A percentile compares a stretch with the other conserved stretches of the same genome.
These are phyloP conservation scores for Aplodontia rufa DNA, from an alignment of 2,113 vertebrate species.

Conservation along the genomic window DNA sequence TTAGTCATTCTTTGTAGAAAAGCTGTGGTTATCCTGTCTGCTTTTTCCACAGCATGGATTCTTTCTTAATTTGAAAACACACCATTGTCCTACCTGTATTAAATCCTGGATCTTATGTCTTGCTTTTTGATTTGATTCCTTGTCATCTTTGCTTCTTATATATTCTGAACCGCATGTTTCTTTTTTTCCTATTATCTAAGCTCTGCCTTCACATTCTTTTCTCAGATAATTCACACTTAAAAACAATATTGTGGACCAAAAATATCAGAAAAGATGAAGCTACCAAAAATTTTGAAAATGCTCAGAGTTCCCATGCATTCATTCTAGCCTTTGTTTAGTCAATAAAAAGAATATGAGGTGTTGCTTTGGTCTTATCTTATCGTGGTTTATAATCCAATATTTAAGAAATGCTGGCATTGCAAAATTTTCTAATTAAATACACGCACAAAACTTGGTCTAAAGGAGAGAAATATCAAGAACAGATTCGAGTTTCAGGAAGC, in stretches of 20 bases:
- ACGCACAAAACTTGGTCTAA: neutral
- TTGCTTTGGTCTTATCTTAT: neutral
- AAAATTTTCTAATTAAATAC: neutral
- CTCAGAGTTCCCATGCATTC: neutral
- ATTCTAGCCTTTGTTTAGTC: neutral
- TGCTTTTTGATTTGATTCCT: neutral
- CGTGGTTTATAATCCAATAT: neutral
- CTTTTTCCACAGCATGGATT: neutral
- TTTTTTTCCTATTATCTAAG: neutral
- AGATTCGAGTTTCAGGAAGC: neutral
- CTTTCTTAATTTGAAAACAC: slow-evolving; percentile 13
- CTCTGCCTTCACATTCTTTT: neutral
- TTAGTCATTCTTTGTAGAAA: neutral
- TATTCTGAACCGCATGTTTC: neutral
- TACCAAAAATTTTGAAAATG: neutral
- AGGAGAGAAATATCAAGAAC: neutral
- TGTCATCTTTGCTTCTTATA: neutral
- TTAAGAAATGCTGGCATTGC: neutral
- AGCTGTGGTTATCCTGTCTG: neutral
- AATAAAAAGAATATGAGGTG: neutral
- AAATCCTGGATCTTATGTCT: neutral
- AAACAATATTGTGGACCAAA: neutral
- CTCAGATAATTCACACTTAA: neutral
- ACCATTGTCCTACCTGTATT: neutral
- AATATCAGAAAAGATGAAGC: neutral